Evolutionary conservation across 2,888 invertebrate species (phyloP).

Genomic region (Reticulitermes lucifugus): DNA sequence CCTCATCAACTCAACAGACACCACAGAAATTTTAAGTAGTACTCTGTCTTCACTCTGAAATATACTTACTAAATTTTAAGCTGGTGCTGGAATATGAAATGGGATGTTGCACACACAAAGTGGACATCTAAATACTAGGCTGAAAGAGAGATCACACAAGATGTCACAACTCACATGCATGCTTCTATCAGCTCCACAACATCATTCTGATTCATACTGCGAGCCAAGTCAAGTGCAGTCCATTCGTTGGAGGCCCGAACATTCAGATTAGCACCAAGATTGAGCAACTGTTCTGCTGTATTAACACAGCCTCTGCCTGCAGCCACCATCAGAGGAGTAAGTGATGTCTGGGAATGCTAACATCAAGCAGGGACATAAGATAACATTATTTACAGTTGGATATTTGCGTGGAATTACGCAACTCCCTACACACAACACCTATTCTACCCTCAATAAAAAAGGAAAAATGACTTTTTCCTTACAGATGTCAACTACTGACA

Average conservation of each 20-base stretch:
- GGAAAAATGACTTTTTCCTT: too few species aligned
- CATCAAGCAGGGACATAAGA: neutral
- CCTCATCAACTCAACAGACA: too few species aligned
- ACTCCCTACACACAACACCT: neutral
- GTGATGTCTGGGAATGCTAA: conserved; percentile 73
- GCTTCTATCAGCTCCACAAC: conserved; percentile 73
- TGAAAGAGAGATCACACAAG: too few species aligned
- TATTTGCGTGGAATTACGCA: neutral
- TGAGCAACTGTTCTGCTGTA: conserved; percentile 76
- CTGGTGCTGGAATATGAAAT: too few species aligned
- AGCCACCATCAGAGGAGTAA: conserved; percentile 84
- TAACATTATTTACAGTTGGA: too few species aligned
- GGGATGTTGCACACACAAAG: too few species aligned
- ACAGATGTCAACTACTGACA: too few species aligned
- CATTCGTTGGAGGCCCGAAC: conserved; percentile 73
- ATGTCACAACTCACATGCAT: conserved; percentile 59
- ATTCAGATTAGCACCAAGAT: conserved; percentile 75
- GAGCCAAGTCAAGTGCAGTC: conserved; percentile 79
- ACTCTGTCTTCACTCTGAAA: too few species aligned
- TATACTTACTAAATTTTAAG: too few species aligned
- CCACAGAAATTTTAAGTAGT: too few species aligned
- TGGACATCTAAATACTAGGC: too few species aligned
- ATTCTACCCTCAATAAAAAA: too few species aligned
- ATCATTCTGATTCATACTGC: conserved; percentile 70
- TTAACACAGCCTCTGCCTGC: conserved; percentile 77